These are phyloP conservation scores for Sciurus carolinensis DNA, from an alignment of 2,797 vertebrate genomes.

Conservation along the genomic window DNA sequence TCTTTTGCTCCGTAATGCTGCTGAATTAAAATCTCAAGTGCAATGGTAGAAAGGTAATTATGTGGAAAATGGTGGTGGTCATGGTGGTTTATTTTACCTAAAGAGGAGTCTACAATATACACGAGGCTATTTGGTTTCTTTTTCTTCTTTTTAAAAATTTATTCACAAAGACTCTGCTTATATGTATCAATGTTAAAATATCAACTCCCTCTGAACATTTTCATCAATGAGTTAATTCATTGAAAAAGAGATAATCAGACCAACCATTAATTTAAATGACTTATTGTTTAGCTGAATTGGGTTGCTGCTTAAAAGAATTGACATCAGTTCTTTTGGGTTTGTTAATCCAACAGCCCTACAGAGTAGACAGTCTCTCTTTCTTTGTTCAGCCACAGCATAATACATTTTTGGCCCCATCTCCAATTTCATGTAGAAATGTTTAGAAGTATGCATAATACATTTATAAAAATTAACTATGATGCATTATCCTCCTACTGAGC, in stretches of 20 bases:
- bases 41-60: not conserved
- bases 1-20: not conserved
- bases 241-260: not conserved
- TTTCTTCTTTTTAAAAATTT: not conserved
- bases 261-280: conserved; percentile 37
- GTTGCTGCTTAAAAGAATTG: not conserved
- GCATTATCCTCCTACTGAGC: not conserved
- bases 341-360: not conserved
- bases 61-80: not conserved
- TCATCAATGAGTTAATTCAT: conserved; percentile 57
- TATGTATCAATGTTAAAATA: not conserved
- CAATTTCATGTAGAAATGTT: conserved; percentile 57
- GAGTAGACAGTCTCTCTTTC: conserved; percentile 28
- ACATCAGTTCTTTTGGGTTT: not conserved
- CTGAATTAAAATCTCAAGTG: not conserved
- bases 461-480: not conserved
- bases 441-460: conserved; percentile 22
- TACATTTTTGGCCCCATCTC: conserved; percentile 53
- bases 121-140: not conserved
- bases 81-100: not conserved
- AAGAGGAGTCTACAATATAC: not conserved
- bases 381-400: not conserved
- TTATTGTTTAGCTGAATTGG: conserved; percentile 53
- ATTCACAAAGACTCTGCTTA: not conserved
- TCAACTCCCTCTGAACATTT: not conserved